Conservation (phyloP, 2,113 vertebrate species). For the Loxodonta africana region DNA sequence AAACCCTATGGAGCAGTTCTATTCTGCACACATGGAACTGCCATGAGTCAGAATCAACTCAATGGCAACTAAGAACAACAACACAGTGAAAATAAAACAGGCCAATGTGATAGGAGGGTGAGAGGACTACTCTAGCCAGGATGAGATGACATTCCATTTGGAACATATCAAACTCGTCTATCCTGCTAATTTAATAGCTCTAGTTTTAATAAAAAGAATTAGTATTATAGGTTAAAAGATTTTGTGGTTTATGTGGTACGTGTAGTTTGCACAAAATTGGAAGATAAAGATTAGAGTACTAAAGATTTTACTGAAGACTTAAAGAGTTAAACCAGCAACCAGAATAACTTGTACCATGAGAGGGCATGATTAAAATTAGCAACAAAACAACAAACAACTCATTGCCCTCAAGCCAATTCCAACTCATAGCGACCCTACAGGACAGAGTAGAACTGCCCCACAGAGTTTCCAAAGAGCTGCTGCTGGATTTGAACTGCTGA, state of each 20-base stretch:
- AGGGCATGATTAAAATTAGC: not conserved
- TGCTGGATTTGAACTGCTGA: too few relatives aligned
- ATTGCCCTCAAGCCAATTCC: too few relatives aligned
- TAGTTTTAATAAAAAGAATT: not conserved
- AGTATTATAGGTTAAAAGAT: not conserved
- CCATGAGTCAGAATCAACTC: not conserved
- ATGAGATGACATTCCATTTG: not conserved
- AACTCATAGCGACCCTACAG: too few relatives aligned
- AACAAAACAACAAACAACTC: too few relatives aligned
- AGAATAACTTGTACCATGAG: not conserved
- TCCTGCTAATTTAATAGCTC: not conserved
- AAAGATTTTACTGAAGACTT: conserved; percentile 31
- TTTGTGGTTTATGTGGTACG: conserved; percentile 1
- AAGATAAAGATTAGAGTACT: not conserved
- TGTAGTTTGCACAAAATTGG: not conserved
- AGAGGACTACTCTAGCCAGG: not conserved
- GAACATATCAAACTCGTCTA: not conserved
- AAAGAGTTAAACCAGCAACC: conserved; percentile 41
- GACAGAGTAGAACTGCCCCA: too few relatives aligned
- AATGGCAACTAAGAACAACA: not conserved
- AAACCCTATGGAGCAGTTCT: not conserved
- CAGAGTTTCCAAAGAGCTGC: too few relatives aligned
- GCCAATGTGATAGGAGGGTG: not conserved
- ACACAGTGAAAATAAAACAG: not conserved
- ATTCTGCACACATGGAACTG: not conserved